Conservation (phyloP, 2,888 invertebrate genomes). For the Zootermopsis nevadensis region DNA sequence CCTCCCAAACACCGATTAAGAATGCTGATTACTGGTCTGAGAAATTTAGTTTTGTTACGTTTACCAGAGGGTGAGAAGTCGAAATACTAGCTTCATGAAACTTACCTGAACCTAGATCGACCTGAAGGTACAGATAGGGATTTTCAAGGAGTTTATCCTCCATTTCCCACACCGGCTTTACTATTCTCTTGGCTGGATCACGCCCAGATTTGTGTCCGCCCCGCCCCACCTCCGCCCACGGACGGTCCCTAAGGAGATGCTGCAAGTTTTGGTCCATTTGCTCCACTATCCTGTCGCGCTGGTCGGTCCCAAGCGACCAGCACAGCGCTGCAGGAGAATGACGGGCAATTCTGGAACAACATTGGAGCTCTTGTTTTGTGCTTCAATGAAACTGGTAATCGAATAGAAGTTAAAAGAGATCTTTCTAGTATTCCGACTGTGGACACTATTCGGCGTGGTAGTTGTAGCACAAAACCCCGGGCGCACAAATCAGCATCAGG, state of each 20-base stretch:
- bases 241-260: neutral
- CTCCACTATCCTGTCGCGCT: neutral
- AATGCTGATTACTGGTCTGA: no score
- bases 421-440: neutral
- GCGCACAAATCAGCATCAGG: neutral
- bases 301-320: neutral
- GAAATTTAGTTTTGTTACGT: neutral
- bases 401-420: no score
- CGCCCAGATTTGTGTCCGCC: neutral
- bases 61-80: neutral
- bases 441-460: neutral
- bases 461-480: neutral
- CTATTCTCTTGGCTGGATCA: neutral
- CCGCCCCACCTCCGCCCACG: neutral
- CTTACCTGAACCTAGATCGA: neutral
- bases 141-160: neutral
- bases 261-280: constrained; percentile 20
- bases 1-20: neutral
- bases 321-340: constrained; percentile 4
- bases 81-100: no score
- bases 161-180: neutral
- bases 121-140: neutral
- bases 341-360: constrained; percentile 19
- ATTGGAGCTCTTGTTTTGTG: neutral
- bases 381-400: constrained; percentile 19